These are phyloP conservation scores for Hylaeus volcanicus DNA, from an alignment of 1,140 invertebrate genomes.

Conservation along the genomic window DNA sequence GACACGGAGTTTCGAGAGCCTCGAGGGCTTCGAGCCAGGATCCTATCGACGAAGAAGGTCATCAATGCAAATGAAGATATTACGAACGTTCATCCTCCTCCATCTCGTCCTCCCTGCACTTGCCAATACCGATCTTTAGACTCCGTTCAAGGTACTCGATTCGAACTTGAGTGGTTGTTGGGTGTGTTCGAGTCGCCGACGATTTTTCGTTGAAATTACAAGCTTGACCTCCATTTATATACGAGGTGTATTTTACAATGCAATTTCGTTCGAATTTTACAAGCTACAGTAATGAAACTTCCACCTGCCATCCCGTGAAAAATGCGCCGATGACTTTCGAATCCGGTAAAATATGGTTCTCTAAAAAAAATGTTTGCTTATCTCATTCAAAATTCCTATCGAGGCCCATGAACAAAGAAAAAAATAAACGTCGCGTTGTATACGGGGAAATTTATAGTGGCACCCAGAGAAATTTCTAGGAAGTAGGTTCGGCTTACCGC, in stretches of 20 bases:
- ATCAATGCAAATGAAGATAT: conserved; percentile 74
- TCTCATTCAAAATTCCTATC: too few relatives aligned
- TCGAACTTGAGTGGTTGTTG: background rate
- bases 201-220: background rate
- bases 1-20: conserved; percentile 20
- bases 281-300: too few relatives aligned
- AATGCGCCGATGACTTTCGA: too few relatives aligned
- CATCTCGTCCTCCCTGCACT: conserved; percentile 15
- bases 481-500: background rate
- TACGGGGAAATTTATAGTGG: too few relatives aligned
- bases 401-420: too few relatives aligned
- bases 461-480: background rate
- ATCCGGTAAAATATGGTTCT: too few relatives aligned
- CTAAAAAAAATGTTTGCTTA: too few relatives aligned
- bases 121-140: conserved; percentile 42
- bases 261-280: too few relatives aligned
- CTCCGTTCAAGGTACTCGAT: background rate
- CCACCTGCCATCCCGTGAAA: too few relatives aligned
- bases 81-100: conserved; percentile 49
- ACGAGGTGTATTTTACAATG: too few relatives aligned
- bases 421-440: too few relatives aligned
- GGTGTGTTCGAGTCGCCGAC: background rate
- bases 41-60: conserved; percentile 62
- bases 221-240: too few relatives aligned
- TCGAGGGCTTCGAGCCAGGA: conserved; percentile 30